Base-by-base conservation (phyloP, 2,888 invertebrate genomes). In the Eupithecia vulgata region DNA sequence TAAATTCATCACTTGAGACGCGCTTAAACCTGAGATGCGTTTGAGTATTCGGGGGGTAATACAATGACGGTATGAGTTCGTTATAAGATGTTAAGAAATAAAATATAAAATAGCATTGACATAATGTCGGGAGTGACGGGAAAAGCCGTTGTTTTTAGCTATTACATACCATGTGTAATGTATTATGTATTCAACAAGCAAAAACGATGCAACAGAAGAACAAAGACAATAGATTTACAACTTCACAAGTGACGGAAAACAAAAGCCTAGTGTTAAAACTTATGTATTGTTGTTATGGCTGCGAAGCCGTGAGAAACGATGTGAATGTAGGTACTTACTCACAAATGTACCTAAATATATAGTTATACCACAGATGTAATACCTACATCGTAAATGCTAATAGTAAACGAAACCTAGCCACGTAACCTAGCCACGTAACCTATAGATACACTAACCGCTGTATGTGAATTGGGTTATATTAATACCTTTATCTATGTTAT, bases 261-360 rank as follows among this genome's bases (percentile, higher is more conserved):
- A 64, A 48, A 71, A 45, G 35, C 25, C 57, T 57, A 25, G 57
- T 57, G 21, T 52, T 52, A 21, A 52, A 48, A n/a, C 48, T 48
- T 21, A 21, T 57, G 57, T 57, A 57, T 57, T 25, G 57, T 57
- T 12, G 21, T 52, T 52, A 21, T 21, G 10, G 52, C 12, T 0
- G 15, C 48, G 5, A 52, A 25, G 57, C 57, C 57, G 57, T 57
- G 57, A 57, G 57, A 57, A 57, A 57, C 25, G 1, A 5, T 25
- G 25, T 12, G 12, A 57, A 13, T 57, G 25, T 25, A 57, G 30
- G 30, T 30, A 3, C 45, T 17, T 15, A 40, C 45, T 17, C 4
- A 40, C 48, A 21, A 52, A 52, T 52, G 57, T 25, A n/a, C n/a
- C n/a, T n/a, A 13, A 25, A 12, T 25, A 52, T 21, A 10, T 0